Evolutionary conservation across 2,888 invertebrate species (phyloP), one percentile per base, ranked within the genome.

Genomic region (Anthophora plumipes): DNA sequence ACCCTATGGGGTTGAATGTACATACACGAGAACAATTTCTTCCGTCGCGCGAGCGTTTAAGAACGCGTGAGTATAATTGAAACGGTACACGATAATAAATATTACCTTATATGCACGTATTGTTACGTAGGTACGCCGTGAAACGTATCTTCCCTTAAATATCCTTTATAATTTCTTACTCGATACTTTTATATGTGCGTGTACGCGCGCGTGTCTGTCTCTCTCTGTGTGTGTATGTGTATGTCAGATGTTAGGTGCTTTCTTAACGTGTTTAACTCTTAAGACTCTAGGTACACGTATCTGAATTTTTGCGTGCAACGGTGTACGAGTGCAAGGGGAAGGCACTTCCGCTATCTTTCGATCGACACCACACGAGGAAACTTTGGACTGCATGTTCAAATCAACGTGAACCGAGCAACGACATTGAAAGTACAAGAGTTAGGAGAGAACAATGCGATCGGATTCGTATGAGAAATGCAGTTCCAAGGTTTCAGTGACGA

Each of bases 31-130:
- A 50, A 50, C 9, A 2, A 25, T 31, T 20, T 22, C 17, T 17
- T 41, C n/a, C 31, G 8, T 25, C 14, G 20, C 22, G 50, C 20
- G 37, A 50, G 50, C 22, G 9, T 9, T 20, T 5, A 11, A 20
- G 8, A 22, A 54, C 25, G 89, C 86, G 67, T 82, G 83, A 82
- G 80, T 87, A 77, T 25, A 83, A 82, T 80, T 79, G 91, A 92
- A 92, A 92, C 91, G 90, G 91, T 92, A 92, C 90, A 92, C 90
- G 91, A 91, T 92, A 92, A 92, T 92, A 91, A 91, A 92, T 92
- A 91, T 90, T 92, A 92, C 90, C 90, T n/a, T 91, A 89, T 91
- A 90, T 90, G 90, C 90, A 90, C 91, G 88, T 90, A 68, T 52
- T 75, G 57, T 52, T 72, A 67, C 61, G 73, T 89, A 83, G 85